These are phyloP conservation scores for Halcyon badia DNA, from an alignment of 2,797 vertebrate species.

Conservation along the genomic window DNA sequence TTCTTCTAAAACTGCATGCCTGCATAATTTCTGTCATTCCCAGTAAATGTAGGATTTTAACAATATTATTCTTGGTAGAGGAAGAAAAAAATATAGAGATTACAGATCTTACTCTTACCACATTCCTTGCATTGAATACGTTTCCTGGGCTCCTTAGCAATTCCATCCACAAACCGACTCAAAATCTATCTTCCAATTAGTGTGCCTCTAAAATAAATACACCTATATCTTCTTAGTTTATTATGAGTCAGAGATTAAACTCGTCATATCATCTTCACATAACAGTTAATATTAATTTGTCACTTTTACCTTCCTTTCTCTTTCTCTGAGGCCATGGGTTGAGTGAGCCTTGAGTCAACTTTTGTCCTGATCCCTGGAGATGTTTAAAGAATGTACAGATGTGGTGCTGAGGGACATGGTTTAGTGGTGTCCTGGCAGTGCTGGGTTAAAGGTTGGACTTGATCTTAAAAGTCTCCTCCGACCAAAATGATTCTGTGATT, in stretches of 20 bases:
- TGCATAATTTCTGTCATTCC: neutral
- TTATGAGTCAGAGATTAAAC: neutral
- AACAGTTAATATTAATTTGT: neutral
- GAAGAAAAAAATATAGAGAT: neutral
- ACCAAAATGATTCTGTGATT: neutral
- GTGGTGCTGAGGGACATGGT: no score
- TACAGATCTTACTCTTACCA: neutral
- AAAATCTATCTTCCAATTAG: neutral
- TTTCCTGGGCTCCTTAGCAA: neutral
- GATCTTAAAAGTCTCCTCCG: neutral
- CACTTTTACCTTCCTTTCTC: neutral
- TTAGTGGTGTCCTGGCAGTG: neutral
- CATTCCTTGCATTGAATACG: neutral
- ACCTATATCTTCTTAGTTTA: neutral
- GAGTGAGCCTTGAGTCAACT: neutral
- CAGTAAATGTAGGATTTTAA: neutral
- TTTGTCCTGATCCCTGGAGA: neutral
- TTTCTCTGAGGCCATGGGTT: neutral
- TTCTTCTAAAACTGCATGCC: neutral
- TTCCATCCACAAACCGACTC: neutral
- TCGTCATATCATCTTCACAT: neutral
- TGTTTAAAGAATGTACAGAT: no score
- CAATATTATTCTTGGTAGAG: neutral
- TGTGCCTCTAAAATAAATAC: conserved; percentile 1
- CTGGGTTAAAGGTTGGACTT: neutral